Evolutionary conservation across 2,113 vertebrate genomes (phyloP), one percentile per base, ranked within the genome.

Genomic region (Stegastes partitus): DNA sequence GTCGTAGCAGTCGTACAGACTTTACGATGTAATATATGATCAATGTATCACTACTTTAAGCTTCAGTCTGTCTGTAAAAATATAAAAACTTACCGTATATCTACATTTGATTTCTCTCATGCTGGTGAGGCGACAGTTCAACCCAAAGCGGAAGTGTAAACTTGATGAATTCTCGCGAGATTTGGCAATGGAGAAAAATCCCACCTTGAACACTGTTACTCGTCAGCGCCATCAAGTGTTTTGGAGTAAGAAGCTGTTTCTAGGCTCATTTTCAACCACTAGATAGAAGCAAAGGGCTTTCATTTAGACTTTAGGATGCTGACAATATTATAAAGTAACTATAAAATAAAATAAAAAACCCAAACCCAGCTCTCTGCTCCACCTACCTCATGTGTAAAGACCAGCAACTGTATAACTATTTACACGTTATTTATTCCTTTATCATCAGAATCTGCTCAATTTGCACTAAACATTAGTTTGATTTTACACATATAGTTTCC

Each of bases 241-340:
- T 15, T 5, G 79, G 81, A 76, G 76, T 14, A 10, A 1, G 11
- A 47, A 37, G 0, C 0, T 18, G 26, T 26, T 2, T 22, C 1
- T 9, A 9, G 7, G 19, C 2, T 44, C n/a, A 12, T 0, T 21
- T 83, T 49, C 0, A 21, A 25, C 81, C 83, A 77, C 23, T 31
- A 84, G 85, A 62, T 66, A 18, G 83, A 26, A 62, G 50, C 59
- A 81, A 37, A 77, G 8, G 0, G 1, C 9, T 53, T 56, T 4
- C 0, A 69, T 55, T 31, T 10, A 11, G 4, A 5, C 2, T 1
- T 42, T 14, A 11, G 9, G 0, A 28, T 23, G 18, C 12, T n/a
- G 2, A 8, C 25, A 19, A 1, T 2, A 14, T 42, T 11, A 4
- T 54, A 21, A n/a, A 1, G 4, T 31, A 18, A 47, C 16, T 10